Evolutionary conservation across 2,888 invertebrate genomes (phyloP).

Genomic region (Beris morrisii): DNA sequence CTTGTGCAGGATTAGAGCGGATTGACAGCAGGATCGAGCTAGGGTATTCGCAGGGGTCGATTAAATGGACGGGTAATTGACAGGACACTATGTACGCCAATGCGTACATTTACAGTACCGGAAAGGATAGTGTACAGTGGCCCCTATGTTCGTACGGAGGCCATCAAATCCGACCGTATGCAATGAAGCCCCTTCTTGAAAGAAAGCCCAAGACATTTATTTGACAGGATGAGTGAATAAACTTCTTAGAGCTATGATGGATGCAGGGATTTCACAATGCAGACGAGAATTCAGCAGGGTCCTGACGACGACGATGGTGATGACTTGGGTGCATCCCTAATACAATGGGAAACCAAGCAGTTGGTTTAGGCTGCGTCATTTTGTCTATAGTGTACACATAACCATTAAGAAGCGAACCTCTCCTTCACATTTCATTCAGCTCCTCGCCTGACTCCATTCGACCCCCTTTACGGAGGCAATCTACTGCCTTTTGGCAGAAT

Average conservation of each 20-base stretch:
- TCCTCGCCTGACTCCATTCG: neutral
- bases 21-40: conserved; percentile 17
- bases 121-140: too few species aligned
- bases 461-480: neutral
- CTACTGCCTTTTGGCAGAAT: conserved; percentile 11
- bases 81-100: conserved; percentile 9
- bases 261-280: conserved; percentile 20
- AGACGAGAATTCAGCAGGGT: conserved; percentile 13
- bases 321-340: conserved; percentile 20
- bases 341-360: conserved; percentile 26
- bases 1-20: conserved; percentile 18
- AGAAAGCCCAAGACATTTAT: conserved; percentile 29
- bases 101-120: too few species aligned
- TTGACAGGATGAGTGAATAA: conserved; percentile 29
- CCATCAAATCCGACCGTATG: too few species aligned
- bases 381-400: too few species aligned
- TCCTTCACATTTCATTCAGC: neutral
- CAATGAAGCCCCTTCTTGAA: neutral
- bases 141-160: too few species aligned
- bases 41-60: neutral
- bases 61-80: conserved; percentile 17
- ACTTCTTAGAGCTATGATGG: conserved; percentile 23
- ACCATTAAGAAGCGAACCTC: neutral
- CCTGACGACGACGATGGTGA: conserved; percentile 13
- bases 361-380: conserved; percentile 2